A percentile compares a stretch with the other conserved stretches of the same genome.
Conservation (phyloP, 2,113 vertebrate species). For the Enhydra lutris region DNA sequence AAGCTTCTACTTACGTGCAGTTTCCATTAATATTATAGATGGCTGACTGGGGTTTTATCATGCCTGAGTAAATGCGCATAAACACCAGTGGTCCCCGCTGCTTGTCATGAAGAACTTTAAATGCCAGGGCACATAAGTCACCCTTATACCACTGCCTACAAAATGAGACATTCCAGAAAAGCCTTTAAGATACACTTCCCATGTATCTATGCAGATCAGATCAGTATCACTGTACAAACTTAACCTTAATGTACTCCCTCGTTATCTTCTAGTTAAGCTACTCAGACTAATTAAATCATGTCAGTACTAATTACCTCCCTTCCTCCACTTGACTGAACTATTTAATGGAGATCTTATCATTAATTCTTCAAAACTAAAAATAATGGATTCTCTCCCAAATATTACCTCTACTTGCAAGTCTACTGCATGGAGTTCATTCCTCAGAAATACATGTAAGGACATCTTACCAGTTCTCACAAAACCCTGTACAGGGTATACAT, state of each 20-base stretch:
- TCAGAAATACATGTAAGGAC: neutral
- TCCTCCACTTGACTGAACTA: neutral
- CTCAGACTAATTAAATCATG: neutral
- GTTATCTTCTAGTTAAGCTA: neutral
- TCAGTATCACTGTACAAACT: neutral
- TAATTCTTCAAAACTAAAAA: conserved; percentile 40
- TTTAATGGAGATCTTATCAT: neutral
- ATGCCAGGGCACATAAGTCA: conserved; percentile 94
- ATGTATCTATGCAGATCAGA: neutral
- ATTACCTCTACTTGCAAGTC: neutral
- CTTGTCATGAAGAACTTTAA: conserved; percentile 97
- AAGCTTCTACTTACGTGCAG: conserved; percentile 86
- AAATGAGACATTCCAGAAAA: conserved; percentile 37
- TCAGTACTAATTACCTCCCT: neutral
- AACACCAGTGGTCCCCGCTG: conserved; percentile 96
- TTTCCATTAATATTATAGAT: conserved; percentile 95
- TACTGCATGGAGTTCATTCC: neutral
- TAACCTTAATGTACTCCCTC: neutral
- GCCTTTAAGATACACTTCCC: neutral
- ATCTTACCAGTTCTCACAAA: conserved; percentile 6
- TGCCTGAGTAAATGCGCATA: conserved; percentile 94
- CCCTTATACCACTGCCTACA: conserved; percentile 92
- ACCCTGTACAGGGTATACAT: neutral
- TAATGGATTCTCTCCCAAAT: neutral
- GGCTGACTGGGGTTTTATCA: conserved; percentile 91